Conservation (phyloP, 2,888 invertebrate genomes). For the Calameuta filiformis region DNA sequence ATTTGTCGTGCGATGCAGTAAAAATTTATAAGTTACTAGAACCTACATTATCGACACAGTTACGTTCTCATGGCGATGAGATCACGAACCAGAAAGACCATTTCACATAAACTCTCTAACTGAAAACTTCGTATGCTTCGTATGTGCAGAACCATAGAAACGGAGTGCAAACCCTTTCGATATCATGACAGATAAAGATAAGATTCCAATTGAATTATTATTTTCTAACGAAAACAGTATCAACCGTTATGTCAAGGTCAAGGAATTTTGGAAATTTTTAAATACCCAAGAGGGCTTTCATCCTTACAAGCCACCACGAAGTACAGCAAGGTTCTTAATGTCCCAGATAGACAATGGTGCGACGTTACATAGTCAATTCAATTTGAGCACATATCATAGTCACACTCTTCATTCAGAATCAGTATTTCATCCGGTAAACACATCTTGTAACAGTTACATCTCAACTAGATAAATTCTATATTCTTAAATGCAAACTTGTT, state of each 20-base stretch:
- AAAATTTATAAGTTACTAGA: background rate
- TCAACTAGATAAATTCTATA: too few species aligned
- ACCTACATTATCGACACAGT: background rate
- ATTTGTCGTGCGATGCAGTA: background rate
- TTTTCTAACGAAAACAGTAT: slow-evolving; percentile 23
- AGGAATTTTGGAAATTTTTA: slow-evolving; percentile 31
- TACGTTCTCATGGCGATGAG: background rate
- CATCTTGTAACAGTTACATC: background rate
- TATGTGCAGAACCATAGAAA: background rate
- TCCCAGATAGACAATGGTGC: background rate
- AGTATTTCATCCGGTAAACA: background rate
- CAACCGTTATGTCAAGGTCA: slow-evolving; percentile 26
- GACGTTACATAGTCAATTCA: background rate
- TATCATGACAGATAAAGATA: slow-evolving; percentile 11
- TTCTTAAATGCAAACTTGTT: background rate
- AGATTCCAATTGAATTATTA: slow-evolving; percentile 22
- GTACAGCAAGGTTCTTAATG: background rate
- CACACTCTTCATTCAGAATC: background rate
- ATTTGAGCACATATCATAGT: background rate
- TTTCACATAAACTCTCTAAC: background rate
- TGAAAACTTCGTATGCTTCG: background rate
- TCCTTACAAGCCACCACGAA: slow-evolving; percentile 18
- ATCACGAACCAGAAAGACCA: background rate
- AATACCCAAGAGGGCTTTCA: slow-evolving; percentile 17
- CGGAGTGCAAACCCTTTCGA: background rate